Evolutionary conservation across 2,113 vertebrate species (phyloP), one percentile per base, ranked within the genome.

Genomic region (Cinclus cinclus): DNA sequence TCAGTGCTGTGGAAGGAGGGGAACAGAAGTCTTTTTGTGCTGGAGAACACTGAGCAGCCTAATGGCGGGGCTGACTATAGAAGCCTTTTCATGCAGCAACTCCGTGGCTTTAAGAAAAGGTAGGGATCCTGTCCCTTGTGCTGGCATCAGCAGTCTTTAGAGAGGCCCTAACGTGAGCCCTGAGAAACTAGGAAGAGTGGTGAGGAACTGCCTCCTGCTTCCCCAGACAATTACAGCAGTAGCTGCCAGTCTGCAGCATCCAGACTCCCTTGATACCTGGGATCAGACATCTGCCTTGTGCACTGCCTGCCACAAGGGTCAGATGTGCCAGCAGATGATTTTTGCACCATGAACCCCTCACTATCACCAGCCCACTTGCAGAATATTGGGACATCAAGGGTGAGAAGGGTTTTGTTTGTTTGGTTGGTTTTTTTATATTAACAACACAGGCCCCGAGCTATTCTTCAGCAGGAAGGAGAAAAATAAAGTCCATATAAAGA

Each of bases 11-110:
- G 84, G 28, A 65, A 92, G 84, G 28, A 65, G 91, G 84, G 2
- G 70, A 96, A 95, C 87, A 95, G 84, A 94, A 95, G 84, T 28
- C 89, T 87, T 95, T 96, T 92, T 96, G 93, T 96, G 67, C 81
- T n/a, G 39, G 2, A 52, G 89, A 59, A 50, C 0, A 4, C 84
- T 19, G 15, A 0, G 83, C 91, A 91, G 94, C 70, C 78, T 91
- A 59, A 90, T n/a, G 55, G 82, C 83, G 46, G 27, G 50, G 42
- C 84, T 80, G 75, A 96, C 94, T 96, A 95, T 56, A 93, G 86
- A 62, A 71, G 92, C 60, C 73, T 90, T 93, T 93, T 94, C 69
- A 92, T 52, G 21, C 53, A 73, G 62, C 76, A 92, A 0, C 65
- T 76, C 67, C 65, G 53, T 63, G 4, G 22, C 59, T 87, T 69